Base-by-base conservation (phyloP, 2,797 vertebrate species). In the Poecilia picta region DNA sequence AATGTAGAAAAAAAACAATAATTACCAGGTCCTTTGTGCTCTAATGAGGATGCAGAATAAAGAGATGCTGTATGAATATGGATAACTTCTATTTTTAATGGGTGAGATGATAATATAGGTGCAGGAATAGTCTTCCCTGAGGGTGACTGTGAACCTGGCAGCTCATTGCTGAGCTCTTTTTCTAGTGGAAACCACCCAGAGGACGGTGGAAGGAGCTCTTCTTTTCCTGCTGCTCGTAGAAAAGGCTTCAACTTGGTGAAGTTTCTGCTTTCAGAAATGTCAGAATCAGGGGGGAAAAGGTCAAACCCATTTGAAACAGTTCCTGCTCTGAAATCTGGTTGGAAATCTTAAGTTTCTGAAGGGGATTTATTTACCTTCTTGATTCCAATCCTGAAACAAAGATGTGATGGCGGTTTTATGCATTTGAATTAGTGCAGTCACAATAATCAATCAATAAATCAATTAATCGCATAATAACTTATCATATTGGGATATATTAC, bases 41-140 rank as follows among this genome's bases (percentile, higher is more conserved):
- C 85, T 93, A 93, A 93, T 83, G 85, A 93, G 89, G 64, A 75
- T 75, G 75, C 33, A 57, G 68, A 84, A 83, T 79, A 78, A 84
- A 76, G 51, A 86, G 64, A 70, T 74, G 62, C 85, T 62, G 12
- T 59, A 89, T 93, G 87, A 93, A 93, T 92, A 91, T 90, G 87
- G 72, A 93, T 91, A 77, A 46, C 76, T 91, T 89, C 90, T 92
- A 89, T 90, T 91, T 88, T 72, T 5, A 80, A 83, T 76, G 5
- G 53, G n/a, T 64, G 41, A 76, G 78, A 79, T 55, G 80, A 83
- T 70, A 43, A 43, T 70, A 78, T 83, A 55, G 25, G 31, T 74
- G 76, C 5, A 1, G 23, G 73, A 82, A 62, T 20, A 47, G 62
- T 23, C 12, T 31, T 84, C 81, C 86, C 87, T 80, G 33, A 25